Base-by-base conservation (phyloP, 2,888 invertebrate species). In the Laspeyria flexula region DNA sequence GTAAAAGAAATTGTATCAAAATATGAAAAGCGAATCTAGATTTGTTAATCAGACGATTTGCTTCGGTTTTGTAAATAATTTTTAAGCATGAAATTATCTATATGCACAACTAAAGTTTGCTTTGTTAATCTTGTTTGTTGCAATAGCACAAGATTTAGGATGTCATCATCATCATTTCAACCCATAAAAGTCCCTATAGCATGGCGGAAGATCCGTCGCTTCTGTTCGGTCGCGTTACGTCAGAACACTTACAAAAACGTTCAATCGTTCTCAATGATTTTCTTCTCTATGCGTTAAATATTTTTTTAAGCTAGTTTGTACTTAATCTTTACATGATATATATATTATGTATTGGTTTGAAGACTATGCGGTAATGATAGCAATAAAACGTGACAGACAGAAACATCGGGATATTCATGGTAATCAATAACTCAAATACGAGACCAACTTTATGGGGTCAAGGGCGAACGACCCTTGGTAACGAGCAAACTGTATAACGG, bases 391-490 rank as follows among this genome's bases (percentile, higher is more conserved):
- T 30, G 29, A 18, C 3, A 1, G 3, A 4, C 18, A 16, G 5
- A n/a, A 18, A 27, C 13, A 29, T 21, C 15, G 25, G 29, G 35
- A 43, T 33, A 34, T 43, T 39, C 33, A 35, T 16, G 18, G 31
- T 31, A 45, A 51, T 37, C 44, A 25, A 45, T 51, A 51, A 51
- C 30, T 41, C 44, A 44, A 51, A 51, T 25, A 34, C 27, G 30
- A 37, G 30, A n/a, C 35, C 35, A 51, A 45, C 34, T 30, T 43
- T 44, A 50, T 37, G 44, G 31, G 50, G 50, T 45, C 50, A 51
- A 51, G 50, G 50, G 50, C 50, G 44, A 51, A 51, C 50, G 50
- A 51, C 40, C 50, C 35, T 3, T 34, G 21, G 50, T 30, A 50
- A 44, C 44, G 44, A 50, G 44, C 27, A 4, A 9, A 37, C 25